These are phyloP conservation scores for Calephelis perditalis DNA, from an alignment of 2,888 invertebrate genomes.

Conservation along the genomic window DNA sequence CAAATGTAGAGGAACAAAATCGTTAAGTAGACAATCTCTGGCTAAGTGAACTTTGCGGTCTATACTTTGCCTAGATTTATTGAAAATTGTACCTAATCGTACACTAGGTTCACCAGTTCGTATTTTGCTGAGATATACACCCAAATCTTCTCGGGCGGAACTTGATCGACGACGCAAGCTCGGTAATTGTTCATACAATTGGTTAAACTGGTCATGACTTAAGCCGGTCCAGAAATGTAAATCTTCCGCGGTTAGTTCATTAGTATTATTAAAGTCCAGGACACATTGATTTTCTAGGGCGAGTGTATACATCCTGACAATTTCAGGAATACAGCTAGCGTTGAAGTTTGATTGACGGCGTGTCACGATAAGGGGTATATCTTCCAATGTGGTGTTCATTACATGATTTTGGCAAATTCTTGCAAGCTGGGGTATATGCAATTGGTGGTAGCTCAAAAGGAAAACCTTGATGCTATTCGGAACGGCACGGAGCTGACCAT, in stretches of 20 bases:
- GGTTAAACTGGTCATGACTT: constrained; percentile 4
- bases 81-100: neutral
- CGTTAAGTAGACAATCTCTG: neutral
- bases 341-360: neutral
- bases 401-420: constrained; percentile 5
- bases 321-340: neutral
- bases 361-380: neutral
- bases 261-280: constrained; percentile 2
- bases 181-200: neutral
- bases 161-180: neutral
- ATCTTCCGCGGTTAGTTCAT: constrained; percentile 1
- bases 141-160: neutral
- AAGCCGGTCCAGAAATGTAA: constrained; percentile 7
- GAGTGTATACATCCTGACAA: neutral
- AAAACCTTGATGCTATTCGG: constrained; percentile 1
- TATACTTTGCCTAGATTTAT: constrained; percentile 7
- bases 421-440: constrained; percentile 1
- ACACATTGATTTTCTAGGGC: neutral
- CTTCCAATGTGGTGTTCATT: constrained; percentile 3
- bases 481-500: constrained; percentile 17
- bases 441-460: constrained; percentile 6
- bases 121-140: neutral
- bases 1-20: constrained; percentile 11
- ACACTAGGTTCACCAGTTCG: constrained; percentile 3
- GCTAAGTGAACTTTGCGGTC: neutral